Evolutionary conservation across 92 coral and sea anemone genomes (phyloP).

Genomic region (Zoanthus solanderi): DNA sequence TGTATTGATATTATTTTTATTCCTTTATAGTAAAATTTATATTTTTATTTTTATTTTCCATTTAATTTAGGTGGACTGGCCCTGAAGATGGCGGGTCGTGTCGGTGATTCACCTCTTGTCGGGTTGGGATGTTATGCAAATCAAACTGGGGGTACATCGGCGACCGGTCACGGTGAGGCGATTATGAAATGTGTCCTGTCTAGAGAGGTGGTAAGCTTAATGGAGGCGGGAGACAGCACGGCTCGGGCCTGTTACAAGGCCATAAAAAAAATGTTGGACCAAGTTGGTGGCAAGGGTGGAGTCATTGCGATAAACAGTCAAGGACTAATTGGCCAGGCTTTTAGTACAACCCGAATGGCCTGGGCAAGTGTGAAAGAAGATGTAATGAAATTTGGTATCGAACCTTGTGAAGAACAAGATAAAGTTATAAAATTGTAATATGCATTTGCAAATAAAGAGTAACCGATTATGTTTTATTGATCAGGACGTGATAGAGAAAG

Average conservation of each 20-base stretch:
- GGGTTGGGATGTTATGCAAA: constrained; percentile 95
- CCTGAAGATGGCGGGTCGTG: constrained; percentile 81
- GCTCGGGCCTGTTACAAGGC: constrained; percentile 69
- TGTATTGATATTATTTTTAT: no score
- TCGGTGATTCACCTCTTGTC: constrained; percentile 88
- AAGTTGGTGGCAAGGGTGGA: constrained; percentile 79
- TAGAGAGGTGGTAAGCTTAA: constrained; percentile 73
- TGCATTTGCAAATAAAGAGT: no score
- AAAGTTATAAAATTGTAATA: no score
- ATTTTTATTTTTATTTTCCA: neutral
- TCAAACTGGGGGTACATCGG: constrained; percentile 75
- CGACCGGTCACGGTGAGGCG: constrained; percentile 96
- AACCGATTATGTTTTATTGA: no score
- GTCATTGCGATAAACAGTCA: constrained; percentile 79
- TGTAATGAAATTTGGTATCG: constrained; percentile 71
- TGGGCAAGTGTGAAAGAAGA: constrained; percentile 90
- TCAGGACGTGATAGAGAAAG: no score
- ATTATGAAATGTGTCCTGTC: constrained; percentile 85
- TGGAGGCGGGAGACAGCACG: constrained; percentile 72
- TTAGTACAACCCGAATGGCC: constrained; percentile 72
- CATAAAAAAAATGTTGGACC: constrained; percentile 63
- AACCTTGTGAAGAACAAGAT: constrained; percentile 60
- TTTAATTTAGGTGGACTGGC: constrained; percentile 77
- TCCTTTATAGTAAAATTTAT: no score
- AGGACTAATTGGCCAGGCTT: constrained; percentile 80